A percentile compares a stretch with the other conserved stretches of the same genome.
Conservation (phyloP, 2,113 vertebrate species). For the Dinomys branickii region DNA sequence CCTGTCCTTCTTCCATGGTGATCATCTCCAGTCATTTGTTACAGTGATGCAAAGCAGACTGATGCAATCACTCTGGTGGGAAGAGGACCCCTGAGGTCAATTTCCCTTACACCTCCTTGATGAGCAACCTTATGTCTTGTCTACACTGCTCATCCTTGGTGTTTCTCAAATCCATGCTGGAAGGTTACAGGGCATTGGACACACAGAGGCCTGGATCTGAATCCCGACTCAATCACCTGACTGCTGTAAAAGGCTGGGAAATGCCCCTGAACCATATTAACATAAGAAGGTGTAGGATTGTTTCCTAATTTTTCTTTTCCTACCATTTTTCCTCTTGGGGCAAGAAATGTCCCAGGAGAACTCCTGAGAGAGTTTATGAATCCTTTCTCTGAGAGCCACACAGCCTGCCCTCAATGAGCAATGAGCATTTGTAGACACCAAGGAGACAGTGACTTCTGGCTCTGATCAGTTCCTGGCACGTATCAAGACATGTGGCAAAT, state of each 20-base stretch:
- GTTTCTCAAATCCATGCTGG: not conserved
- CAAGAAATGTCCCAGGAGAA: not conserved
- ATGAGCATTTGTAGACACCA: not conserved
- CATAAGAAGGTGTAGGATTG: not conserved
- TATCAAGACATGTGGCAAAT: not conserved
- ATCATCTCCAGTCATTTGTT: not conserved
- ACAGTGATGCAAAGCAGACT: not conserved
- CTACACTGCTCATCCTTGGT: not conserved
- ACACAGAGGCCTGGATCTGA: not conserved
- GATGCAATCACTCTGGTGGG: not conserved
- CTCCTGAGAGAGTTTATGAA: not conserved
- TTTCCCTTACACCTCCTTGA: not conserved
- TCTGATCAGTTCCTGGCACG: not conserved
- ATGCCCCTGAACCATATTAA: not conserved
- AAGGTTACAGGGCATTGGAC: not conserved
- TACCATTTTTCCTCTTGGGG: constrained; percentile 16
- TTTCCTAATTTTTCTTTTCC: constrained; percentile 25
- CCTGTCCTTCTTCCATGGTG: not conserved
- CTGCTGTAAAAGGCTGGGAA: not conserved
- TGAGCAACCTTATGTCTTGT: not conserved
- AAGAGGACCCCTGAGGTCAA: not conserved
- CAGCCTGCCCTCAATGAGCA: not conserved
- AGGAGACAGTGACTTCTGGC: not conserved
- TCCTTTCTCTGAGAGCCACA: not conserved
- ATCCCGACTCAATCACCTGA: not conserved